Conservation (phyloP, 2,797 vertebrate species). For the Mormyrops attenuatus region DNA sequence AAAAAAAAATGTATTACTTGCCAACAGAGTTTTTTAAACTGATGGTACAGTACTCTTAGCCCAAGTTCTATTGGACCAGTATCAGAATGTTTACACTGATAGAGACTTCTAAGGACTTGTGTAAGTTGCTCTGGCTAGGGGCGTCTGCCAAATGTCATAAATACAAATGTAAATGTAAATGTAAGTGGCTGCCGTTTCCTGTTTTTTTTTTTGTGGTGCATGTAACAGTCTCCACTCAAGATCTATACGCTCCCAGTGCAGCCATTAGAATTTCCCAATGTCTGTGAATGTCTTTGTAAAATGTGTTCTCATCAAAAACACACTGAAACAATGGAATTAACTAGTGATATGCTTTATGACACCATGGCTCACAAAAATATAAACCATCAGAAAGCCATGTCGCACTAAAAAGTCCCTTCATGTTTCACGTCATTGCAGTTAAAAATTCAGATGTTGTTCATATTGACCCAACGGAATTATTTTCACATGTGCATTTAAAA, state of each 20-base stretch:
- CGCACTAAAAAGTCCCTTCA: not conserved
- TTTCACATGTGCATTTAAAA: not conserved
- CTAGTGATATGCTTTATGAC: not conserved
- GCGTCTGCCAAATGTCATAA: no score
- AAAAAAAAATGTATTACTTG: no score
- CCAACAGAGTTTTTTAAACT: no score
- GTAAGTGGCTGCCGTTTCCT: not conserved
- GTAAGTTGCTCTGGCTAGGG: no score
- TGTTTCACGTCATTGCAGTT: not conserved
- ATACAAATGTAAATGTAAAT: no score
- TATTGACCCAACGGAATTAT: not conserved
- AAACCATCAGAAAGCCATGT: not conserved
- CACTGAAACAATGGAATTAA: not conserved
- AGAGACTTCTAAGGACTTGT: no score
- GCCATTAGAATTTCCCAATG: not conserved
- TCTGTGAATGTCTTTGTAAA: not conserved
- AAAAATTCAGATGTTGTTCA: not conserved
- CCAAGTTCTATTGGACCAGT: no score
- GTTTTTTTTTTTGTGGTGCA: not conserved
- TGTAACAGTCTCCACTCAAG: not conserved
- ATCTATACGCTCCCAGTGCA: not conserved
- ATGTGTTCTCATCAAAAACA: not conserved
- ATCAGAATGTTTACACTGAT: no score
- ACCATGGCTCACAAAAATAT: not conserved
- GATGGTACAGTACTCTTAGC: no score